Evolutionary conservation across 2,888 invertebrate genomes (phyloP), one percentile per base, ranked within the genome.

Genomic region (Philonicus albiceps): DNA sequence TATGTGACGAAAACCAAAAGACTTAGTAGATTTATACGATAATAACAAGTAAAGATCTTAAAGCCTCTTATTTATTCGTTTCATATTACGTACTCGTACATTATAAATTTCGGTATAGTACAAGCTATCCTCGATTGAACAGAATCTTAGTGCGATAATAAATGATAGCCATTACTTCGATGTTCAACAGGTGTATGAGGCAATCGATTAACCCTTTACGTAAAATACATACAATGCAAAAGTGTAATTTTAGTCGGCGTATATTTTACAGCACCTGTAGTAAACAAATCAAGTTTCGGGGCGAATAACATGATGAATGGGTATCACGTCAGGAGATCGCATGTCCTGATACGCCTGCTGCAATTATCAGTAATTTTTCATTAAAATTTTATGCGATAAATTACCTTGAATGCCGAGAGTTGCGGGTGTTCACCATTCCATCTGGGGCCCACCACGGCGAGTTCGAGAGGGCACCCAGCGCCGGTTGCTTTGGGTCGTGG

Each of bases 291-390:
- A 81, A 81, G 22, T 81, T 81, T 81, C 22, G 27, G 27, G 34
- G 34, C 16, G 81, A 81, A 55, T 34, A 55, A 81, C 37, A 64
- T 81, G 81, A 81, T 81, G 64, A 81, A 81, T 81, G 81, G 80
- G 31, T 84, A 72, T 49, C 84, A 73, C 72, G 84, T 43, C 84
- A 84, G 7, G 73, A 84, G 84, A 84, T 84, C 40, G 84, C 84
- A 84, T 84, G 84, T 73, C 84, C 84, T 22, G 84, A 84, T 84
- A 84, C 72, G 84, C 64, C 84, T 73, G 40, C 73, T 72, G 84
- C 84, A 84, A 84, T 84, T 84, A 84, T 84, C 84, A 84, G 84
- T 84, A 84, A 84, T 84, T 84, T 84, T 84, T 84, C 84, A 84
- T 84, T 84, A 84, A 84, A 84, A 84, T 84, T 84, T 73, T 84